Evolutionary conservation across 2,797 vertebrate genomes (phyloP).

Genomic region (Fistularia commersonii): DNA sequence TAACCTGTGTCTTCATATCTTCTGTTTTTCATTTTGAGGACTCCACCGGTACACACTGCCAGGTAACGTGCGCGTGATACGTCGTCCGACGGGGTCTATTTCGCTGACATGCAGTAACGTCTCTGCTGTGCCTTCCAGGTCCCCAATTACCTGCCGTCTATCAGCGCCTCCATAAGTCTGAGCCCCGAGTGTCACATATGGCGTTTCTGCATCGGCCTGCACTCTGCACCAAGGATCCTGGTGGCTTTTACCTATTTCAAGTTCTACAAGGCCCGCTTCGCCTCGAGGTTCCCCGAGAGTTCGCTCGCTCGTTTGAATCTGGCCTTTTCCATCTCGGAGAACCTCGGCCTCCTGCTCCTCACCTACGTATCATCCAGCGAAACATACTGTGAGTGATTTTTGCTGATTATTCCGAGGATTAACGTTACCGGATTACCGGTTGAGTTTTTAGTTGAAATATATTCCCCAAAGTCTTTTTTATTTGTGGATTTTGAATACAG

Average conservation of each 20-base stretch:
- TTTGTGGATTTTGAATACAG: too few species aligned
- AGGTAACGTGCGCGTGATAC: slow-evolving; percentile 59
- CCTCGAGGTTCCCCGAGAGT: slow-evolving; percentile 68
- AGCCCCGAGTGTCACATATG: slow-evolving; percentile 88
- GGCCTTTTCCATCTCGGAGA: slow-evolving; percentile 78
- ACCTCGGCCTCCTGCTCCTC: slow-evolving; percentile 82
- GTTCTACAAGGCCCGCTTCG: slow-evolving; percentile 78
- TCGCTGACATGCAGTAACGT: background rate
- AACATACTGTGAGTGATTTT: slow-evolving; percentile 76
- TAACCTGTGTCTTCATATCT: slow-evolving; percentile 86
- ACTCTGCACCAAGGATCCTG: slow-evolving; percentile 84
- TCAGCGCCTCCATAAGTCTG: slow-evolving; percentile 87
- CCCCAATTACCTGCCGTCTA: slow-evolving; percentile 88
- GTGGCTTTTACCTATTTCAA: slow-evolving; percentile 84
- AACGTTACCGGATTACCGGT: background rate
- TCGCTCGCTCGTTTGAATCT: slow-evolving; percentile 74
- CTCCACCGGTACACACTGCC: slow-evolving; percentile 86
- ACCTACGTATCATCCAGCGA: slow-evolving; percentile 89
- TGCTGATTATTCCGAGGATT: too few species aligned
- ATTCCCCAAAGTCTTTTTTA: background rate
- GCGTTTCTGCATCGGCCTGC: slow-evolving; percentile 86
- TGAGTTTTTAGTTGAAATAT: background rate
- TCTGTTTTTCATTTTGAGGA: slow-evolving; percentile 85
- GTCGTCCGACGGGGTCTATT: background rate
- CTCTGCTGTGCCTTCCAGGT: slow-evolving; percentile 70